Conservation (phyloP, 2,113 vertebrate genomes). For the Hippoglossus stenolepis region DNA sequence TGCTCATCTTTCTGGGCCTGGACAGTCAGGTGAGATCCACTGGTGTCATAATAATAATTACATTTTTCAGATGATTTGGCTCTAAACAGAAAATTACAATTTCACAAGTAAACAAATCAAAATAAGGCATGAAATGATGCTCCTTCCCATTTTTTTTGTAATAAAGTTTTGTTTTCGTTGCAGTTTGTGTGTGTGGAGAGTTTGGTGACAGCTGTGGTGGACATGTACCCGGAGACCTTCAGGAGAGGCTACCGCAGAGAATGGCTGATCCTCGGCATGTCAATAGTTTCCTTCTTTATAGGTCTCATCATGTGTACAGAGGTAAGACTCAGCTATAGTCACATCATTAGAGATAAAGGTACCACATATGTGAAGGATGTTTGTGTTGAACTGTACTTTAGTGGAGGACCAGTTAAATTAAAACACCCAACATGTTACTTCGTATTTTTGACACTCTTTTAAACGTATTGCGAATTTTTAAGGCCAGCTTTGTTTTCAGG, state of each 20-base stretch:
- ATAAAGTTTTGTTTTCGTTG: conserved; percentile 11
- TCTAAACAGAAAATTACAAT: neutral
- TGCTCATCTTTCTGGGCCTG: conserved; percentile 98
- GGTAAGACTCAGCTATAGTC: conserved; percentile 81
- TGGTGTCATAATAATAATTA: neutral
- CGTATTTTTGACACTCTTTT: too few species aligned
- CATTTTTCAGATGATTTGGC: neutral
- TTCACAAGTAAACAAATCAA: neutral
- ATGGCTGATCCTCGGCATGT: conserved; percentile 92
- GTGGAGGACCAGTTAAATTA: too few species aligned
- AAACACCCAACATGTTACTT: too few species aligned
- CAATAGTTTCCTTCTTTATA: conserved; percentile 89
- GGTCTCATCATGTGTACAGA: conserved; percentile 97
- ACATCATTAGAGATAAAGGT: neutral
- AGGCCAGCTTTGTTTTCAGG: too few species aligned
- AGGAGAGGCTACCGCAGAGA: conserved; percentile 95
- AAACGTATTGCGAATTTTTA: too few species aligned
- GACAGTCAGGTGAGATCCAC: conserved; percentile 93
- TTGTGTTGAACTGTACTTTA: too few species aligned
- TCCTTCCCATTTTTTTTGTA: neutral
- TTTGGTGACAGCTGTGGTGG: conserved; percentile 95
- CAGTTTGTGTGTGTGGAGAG: conserved; percentile 99
- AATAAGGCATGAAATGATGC: too few species aligned
- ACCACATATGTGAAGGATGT: too few species aligned
- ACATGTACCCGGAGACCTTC: conserved; percentile 97